Evolutionary conservation across 2,113 vertebrate genomes (phyloP), one percentile per base, ranked within the genome.

Genomic region (Syngnathus scovelli): DNA sequence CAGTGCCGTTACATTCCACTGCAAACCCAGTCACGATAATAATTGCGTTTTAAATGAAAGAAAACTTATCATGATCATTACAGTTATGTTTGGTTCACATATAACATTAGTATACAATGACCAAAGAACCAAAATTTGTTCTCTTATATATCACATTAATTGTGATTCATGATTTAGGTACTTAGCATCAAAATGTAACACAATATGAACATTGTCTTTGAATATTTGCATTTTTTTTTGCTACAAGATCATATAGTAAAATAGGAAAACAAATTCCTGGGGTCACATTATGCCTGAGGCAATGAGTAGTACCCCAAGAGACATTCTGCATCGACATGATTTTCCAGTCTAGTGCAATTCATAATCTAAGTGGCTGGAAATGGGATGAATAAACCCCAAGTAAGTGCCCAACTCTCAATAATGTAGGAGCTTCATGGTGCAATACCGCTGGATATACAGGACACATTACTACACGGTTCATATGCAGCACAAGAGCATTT

Each of bases 351-450:
- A 78, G 61, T 73, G 70, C 16, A 5, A 75, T 54, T 66, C 79
- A 83, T 86, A 85, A 85, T 84, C 78, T 70, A 75, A 81, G 77
- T 80, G 81, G 75, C 75, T 67, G 79, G 84, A 87, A 85, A 83
- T 84, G 69, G 79, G 73, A 41, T 83, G 82, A 80, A 83, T 82
- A 80, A 82, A 5, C 71, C 69, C 27, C 44, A 55, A 82, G 70
- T 75, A 74, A 78, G 82, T 75, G 72, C 61, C 68, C 65, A 1
- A 15, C 68, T 76, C 61, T 87, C 64, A 78, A 76, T 86, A 82
- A 83, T 82, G 76, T 67, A 78, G 74, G 38, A 71, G 75, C 38
- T 63, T 27, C 56, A 72, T 70, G 66, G 52, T 75, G 66, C 33
- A 66, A 70, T 58, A 66, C 72, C 23, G 58, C 69, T 71, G 69